Base-by-base conservation (phyloP, 92 coral and sea anemone species). In the Pocillopora meandrina region DNA sequence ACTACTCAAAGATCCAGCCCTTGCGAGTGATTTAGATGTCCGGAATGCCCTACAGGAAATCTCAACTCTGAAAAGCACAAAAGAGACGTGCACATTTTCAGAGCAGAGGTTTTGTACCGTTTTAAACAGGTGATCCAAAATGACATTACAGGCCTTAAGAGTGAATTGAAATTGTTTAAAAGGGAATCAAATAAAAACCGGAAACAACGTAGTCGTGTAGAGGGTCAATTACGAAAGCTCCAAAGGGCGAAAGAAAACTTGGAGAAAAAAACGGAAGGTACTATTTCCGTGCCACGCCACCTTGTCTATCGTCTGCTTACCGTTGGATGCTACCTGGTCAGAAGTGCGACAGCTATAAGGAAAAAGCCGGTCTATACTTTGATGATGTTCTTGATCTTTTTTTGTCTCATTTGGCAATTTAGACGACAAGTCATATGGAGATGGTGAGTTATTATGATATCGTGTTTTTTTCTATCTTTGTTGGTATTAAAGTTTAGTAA, bases 1-100 rank as follows among this genome's bases (percentile, higher is more conserved):
- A 31, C 72, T 93, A 18, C 86, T 95, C 66, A 81, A 90, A 65
- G 98, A 93, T 77, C 92, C 97, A 15, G 94, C 82, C 57, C 70
- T 95, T 20, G 36, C 68, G 42, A 71, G 61, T 2, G 96, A 93
- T 70, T 81, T 85, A 6, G 86, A 83, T 35, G 94, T 87, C 65
- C 85, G 77, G 65, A 59, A 36, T 15, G 91, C 92, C 12, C 56
- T 93, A 3, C 74, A 64, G 5, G 80, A 90, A 0, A 65, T 93
- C 35, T 58, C 70, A 12, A 26, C 49, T 42, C 59, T 82, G 17
- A 82, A 82, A 35, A 58, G 58, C 2, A 42, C 71, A 0, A 23
- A 77, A 9, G 85, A 82, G 47, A n/a, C n/a, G 77, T 82, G 70
- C 78, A 71, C 61, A 36, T 59, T 10, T 71, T 71, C 77, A 73